Base-by-base conservation (phyloP, 2,888 invertebrate species). In the Phyllotreta striolata region DNA sequence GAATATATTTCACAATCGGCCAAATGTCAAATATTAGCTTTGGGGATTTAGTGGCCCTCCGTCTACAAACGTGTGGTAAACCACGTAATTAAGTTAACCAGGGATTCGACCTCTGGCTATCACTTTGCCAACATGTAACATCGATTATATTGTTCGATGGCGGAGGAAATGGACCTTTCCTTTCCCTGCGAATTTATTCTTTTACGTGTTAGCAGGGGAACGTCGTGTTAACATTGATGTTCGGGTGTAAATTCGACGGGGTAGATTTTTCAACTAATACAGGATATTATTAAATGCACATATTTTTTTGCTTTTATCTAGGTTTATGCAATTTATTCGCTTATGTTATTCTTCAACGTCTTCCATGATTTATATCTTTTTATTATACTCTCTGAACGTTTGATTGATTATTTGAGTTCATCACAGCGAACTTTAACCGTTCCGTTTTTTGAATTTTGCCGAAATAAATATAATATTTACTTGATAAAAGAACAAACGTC, bases 1-100 rank as follows among this genome's bases (percentile, higher is more conserved):
- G 63, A 69, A 67, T 67, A 66, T 69, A 67, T 69, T 69, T 67
- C 62, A 61, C 69, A 66, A 67, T 69, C 57, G 67, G 62, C 61
- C 58, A 63, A 54, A 65, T 63, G 70, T 70, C 70, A 72, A 72
- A 70, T 72, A 70, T 72, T 67, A 65, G 68, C 69, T 69, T 66
- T 67, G 55, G 68, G 68, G 66, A 66, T 64, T 66, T 61, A 62
- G 60, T 40, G 62, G 58, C 44, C 58, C 46, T 55, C 55, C 56
- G 55, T 56, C 55, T 56, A 55, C 64, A 60, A 66, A 66, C 68
- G 62, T 62, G 66, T 56, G 57, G 62, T 55, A 58, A 35, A 51
- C 61, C 64, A 57, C 56, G 47, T 61, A 64, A 64, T 64, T 52
- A 54, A 64, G 64, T 61, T 64, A 55, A 63, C 63, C 47, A 58